A percentile compares a stretch with the other conserved stretches of the same genome.
These are phyloP conservation scores for Callaeas wilsoni DNA, from an alignment of 2,113 vertebrate species.

Conservation along the genomic window DNA sequence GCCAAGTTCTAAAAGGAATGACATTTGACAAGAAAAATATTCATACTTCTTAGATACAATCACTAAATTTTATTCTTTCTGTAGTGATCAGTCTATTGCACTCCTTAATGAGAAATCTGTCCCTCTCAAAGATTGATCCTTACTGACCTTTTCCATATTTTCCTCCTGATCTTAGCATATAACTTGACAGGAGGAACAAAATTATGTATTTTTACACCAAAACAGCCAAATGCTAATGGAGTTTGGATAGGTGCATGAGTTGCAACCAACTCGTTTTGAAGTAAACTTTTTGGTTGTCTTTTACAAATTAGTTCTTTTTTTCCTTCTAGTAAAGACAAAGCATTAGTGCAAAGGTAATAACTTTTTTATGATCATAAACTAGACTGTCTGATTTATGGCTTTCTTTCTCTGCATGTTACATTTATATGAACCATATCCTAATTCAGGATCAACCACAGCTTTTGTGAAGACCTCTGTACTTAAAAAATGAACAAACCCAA, in stretches of 20 bases:
- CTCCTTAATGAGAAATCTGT: background rate
- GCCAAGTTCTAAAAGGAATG: slow-evolving; percentile 30
- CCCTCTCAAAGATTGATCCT: background rate
- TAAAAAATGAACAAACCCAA: background rate
- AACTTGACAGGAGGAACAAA: background rate
- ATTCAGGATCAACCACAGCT: background rate
- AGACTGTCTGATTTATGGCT: background rate
- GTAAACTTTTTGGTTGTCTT: background rate
- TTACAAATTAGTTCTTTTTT: background rate
- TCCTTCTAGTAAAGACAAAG: background rate
- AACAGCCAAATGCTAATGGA: background rate
- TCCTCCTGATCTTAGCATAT: background rate
- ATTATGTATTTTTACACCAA: background rate
- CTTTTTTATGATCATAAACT: background rate
- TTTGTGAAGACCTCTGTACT: background rate
- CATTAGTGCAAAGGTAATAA: background rate
- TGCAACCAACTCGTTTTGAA: background rate
- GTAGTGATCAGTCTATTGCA: background rate
- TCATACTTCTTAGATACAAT: slow-evolving; percentile 11
- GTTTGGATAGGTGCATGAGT: background rate
- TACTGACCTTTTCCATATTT: background rate
- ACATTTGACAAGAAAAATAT: slow-evolving; percentile 40
- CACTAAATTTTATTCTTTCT: background rate
- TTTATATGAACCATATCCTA: background rate
- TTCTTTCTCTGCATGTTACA: background rate